Evolutionary conservation across 92 coral and sea anemone species (phyloP).

Genomic region (Porites lobata): DNA sequence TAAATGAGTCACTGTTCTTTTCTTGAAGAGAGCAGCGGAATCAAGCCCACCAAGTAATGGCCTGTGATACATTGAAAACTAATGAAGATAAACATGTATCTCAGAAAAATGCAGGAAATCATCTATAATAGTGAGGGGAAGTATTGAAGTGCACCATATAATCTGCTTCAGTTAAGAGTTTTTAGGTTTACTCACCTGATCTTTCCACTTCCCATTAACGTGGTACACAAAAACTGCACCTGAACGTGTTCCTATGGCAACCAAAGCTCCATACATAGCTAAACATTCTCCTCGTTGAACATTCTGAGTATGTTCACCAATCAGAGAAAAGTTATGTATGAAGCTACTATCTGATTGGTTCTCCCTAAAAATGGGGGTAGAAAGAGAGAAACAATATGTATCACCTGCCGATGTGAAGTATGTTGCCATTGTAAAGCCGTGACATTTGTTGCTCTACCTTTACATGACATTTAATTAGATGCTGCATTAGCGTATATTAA

Average conservation of each 20-base stretch:
- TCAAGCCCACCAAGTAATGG: no score
- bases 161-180: neutral
- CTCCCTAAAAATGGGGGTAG: conserved; percentile 3
- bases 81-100: neutral
- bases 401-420: no score
- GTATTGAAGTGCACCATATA: no score
- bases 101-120: no score
- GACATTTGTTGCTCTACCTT: no score
- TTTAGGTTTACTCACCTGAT: conserved; percentile 65
- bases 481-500: no score
- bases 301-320: conserved; percentile 65
- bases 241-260: conserved; percentile 87
- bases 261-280: conserved; percentile 79
- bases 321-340: conserved; percentile 56
- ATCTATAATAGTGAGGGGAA: no score
- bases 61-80: neutral
- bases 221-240: conserved; percentile 86
- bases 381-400: neutral
- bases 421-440: no score
- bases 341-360: neutral
- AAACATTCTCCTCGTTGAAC: conserved; percentile 76
- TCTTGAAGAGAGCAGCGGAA: no score
- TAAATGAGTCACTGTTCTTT: no score
- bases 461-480: no score
- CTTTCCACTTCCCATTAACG: conserved; percentile 74